phyloP scores from a whole-genome alignment of 2,797 vertebrate species.

The Scolopax bukidnonensis region DNA sequence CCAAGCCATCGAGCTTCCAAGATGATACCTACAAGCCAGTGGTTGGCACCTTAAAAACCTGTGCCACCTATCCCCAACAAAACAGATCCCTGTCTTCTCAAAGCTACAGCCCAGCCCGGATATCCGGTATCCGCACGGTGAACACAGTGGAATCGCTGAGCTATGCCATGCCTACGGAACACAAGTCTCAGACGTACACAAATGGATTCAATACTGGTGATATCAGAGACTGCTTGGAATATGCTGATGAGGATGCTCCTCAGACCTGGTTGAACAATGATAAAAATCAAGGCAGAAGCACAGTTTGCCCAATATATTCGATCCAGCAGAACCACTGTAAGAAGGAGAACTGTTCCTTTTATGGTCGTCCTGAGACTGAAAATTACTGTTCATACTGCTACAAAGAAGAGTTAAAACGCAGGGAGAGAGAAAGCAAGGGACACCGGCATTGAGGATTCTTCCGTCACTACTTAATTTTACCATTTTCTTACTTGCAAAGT shows the following conservation, averaged over 20 bases:
- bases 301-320: constrained; percentile 87
- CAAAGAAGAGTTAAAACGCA: constrained; percentile 94
- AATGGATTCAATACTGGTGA: constrained; percentile 90
- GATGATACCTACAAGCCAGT: constrained; percentile 88
- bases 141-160: constrained; percentile 89
- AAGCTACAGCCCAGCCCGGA: constrained; percentile 93
- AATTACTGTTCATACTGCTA: constrained; percentile 99
- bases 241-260: constrained; percentile 89
- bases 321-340: constrained; percentile 95
- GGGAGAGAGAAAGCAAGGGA: constrained; percentile 90
- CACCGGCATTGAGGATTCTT: constrained; percentile 87
- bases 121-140: constrained; percentile 89
- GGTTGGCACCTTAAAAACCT: constrained; percentile 92
- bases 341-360: constrained; percentile 98
- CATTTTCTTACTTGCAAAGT: constrained; percentile 75
- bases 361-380: constrained; percentile 95
- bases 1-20: constrained; percentile 90
- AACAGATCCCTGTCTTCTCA: constrained; percentile 96
- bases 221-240: constrained; percentile 91
- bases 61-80: constrained; percentile 98
- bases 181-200: constrained; percentile 96
- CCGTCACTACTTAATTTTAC: constrained; percentile 67
- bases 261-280: constrained; percentile 89
- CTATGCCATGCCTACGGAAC: constrained; percentile 88
- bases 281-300: constrained; percentile 87